These are phyloP conservation scores for Opisthocomus hoazin DNA, from an alignment of 2,113 vertebrate genomes.

Conservation along the genomic window DNA sequence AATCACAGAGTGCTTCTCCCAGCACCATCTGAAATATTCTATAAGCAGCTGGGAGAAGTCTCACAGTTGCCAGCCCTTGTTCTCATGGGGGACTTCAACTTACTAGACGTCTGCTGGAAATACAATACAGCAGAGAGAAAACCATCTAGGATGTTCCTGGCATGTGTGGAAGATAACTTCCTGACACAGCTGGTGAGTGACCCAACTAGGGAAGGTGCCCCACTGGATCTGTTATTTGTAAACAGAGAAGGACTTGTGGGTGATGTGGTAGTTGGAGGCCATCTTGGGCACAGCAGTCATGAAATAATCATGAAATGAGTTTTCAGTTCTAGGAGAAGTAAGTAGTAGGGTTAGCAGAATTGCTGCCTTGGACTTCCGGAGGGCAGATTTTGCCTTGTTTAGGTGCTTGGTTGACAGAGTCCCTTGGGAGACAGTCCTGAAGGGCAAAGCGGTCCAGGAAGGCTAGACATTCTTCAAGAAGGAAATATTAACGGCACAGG, in stretches of 20 bases:
- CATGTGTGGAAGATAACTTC: neutral
- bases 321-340: neutral
- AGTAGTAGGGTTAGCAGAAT: no score
- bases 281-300: neutral
- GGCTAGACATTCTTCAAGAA: neutral
- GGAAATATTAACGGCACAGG: neutral
- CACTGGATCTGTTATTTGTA: no score
- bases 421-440: neutral
- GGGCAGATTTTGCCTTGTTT: no score
- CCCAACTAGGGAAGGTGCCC: no score
- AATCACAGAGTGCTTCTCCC: neutral
- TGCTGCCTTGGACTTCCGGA: neutral
- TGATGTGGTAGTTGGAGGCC: neutral
- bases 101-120: no score
- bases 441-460: neutral
- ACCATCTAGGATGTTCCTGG: neutral
- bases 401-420: neutral
- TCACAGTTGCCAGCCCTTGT: no score
- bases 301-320: neutral
- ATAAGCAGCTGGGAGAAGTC: neutral
- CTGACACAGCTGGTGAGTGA: neutral
- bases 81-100: no score
- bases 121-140: no score
- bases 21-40: neutral
- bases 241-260: neutral